Percentiles rank a stretch among this genome's conserved stretches.
These are phyloP conservation scores for Salticus scenicus DNA, from an alignment of 2,888 invertebrate genomes.

Conservation along the genomic window DNA sequence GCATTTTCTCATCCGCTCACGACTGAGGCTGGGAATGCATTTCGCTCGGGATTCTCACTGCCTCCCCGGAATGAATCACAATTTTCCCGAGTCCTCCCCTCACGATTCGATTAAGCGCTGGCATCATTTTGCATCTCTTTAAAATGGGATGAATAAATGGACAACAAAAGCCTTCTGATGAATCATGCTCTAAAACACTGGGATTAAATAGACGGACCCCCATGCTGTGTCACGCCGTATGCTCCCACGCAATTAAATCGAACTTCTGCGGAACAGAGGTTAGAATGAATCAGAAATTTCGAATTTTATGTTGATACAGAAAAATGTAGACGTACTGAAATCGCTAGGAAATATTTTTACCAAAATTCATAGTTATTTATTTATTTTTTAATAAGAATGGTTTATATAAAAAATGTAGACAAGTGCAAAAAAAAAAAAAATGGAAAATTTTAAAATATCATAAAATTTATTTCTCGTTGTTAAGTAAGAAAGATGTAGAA, in stretches of 20 bases:
- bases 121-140: background rate
- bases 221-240: background rate
- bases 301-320: no score
- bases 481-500: no score
- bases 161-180: background rate
- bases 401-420: no score
- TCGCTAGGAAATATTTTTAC: no score
- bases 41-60: background rate
- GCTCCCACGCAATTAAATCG: background rate
- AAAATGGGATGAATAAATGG: background rate
- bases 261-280: background rate
- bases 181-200: constrained; percentile 5
- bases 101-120: background rate
- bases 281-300: no score
- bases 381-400: no score
- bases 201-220: background rate
- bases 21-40: background rate
- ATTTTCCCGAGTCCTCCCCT: background rate
- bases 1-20: no score
- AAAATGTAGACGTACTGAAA: no score
- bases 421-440: no score
- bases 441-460: no score
- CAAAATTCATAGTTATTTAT: no score
- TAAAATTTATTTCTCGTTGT: no score
- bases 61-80: background rate